phyloP scores from a whole-genome alignment of 2,888 invertebrate genomes.

The Pseudeuparius sepicola region DNA sequence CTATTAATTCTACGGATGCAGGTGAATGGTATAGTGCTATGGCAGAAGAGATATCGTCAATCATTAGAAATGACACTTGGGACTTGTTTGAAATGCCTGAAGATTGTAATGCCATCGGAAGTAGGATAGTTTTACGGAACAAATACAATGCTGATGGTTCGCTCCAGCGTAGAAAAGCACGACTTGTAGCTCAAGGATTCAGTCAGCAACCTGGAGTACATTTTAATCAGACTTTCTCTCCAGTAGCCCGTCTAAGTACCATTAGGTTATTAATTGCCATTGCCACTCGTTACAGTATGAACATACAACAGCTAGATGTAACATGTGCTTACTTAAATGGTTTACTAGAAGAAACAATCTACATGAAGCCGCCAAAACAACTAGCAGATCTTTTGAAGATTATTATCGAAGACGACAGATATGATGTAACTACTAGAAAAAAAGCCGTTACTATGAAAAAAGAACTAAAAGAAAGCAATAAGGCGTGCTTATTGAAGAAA shows the following conservation, averaged over 20 bases:
- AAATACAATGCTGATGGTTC: constrained; percentile 21
- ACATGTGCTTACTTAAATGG: constrained; percentile 22
- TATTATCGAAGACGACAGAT: neutral
- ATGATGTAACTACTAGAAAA: neutral
- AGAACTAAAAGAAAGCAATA: constrained; percentile 6
- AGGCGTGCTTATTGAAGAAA: constrained; percentile 4
- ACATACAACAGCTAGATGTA: constrained; percentile 22
- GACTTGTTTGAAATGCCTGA: constrained; percentile 20
- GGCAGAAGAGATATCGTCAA: constrained; percentile 16
- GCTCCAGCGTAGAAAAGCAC: constrained; percentile 23
- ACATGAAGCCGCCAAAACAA: constrained; percentile 11
- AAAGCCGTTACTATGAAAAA: constrained; percentile 6
- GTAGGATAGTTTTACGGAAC: constrained; percentile 22
- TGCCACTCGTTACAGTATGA: constrained; percentile 18
- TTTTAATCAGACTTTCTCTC: constrained; percentile 27
- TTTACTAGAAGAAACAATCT: constrained; percentile 17
- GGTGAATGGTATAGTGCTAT: constrained; percentile 22
- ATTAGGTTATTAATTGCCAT: constrained; percentile 22
- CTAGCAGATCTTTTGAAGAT: neutral
- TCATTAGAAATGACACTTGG: constrained; percentile 24
- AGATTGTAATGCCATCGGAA: constrained; percentile 19
- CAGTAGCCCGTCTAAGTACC: constrained; percentile 23
- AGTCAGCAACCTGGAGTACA: constrained; percentile 25
- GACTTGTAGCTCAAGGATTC: constrained; percentile 28
- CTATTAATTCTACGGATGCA: constrained; percentile 15